Evolutionary conservation across 2,888 invertebrate genomes (phyloP).

Genomic region (Limenitis camilla): DNA sequence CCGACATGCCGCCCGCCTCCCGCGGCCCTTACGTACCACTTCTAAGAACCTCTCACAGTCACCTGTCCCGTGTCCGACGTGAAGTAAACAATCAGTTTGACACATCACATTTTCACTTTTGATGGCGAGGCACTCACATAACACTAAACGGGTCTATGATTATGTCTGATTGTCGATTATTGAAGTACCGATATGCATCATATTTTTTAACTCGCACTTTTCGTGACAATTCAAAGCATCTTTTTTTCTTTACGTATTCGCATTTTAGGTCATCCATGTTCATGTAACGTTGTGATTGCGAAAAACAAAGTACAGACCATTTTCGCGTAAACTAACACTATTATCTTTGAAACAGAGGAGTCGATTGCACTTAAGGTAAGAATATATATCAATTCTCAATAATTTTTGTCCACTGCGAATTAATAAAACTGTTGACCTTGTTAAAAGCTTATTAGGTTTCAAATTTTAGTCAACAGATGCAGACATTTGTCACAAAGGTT

Average conservation of each 20-base stretch:
- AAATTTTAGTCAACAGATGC: conserved; percentile 75
- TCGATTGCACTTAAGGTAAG: conserved; percentile 46
- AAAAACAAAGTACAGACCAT: conserved; percentile 73
- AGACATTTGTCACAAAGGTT: conserved; percentile 70
- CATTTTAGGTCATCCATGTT: conserved; percentile 77
- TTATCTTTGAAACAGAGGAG: conserved; percentile 48
- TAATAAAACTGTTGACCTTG: conserved; percentile 76
- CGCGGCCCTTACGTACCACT: conserved; percentile 67
- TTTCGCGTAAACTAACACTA: conserved; percentile 67
- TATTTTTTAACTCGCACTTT: conserved; percentile 58
- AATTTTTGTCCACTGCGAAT: conserved; percentile 66
- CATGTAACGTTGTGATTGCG: conserved; percentile 76
- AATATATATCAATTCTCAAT: conserved; percentile 58
- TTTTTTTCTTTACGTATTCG: conserved; percentile 73
- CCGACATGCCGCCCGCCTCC: conserved; percentile 71
- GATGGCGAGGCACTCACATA: conserved; percentile 57
- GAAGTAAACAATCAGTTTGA: conserved; percentile 75
- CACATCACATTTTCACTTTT: conserved; percentile 76
- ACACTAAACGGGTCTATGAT: conserved; percentile 49
- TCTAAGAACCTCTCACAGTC: conserved; percentile 62
- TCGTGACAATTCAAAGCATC: conserved; percentile 66
- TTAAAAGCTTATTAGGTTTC: conserved; percentile 75
- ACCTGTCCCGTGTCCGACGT: conserved; percentile 70
- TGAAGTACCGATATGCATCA: conserved; percentile 57
- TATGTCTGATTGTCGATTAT: conserved; percentile 56